Conservation (phyloP, 1,140 invertebrate species). For the Drosophila parvula region DNA sequence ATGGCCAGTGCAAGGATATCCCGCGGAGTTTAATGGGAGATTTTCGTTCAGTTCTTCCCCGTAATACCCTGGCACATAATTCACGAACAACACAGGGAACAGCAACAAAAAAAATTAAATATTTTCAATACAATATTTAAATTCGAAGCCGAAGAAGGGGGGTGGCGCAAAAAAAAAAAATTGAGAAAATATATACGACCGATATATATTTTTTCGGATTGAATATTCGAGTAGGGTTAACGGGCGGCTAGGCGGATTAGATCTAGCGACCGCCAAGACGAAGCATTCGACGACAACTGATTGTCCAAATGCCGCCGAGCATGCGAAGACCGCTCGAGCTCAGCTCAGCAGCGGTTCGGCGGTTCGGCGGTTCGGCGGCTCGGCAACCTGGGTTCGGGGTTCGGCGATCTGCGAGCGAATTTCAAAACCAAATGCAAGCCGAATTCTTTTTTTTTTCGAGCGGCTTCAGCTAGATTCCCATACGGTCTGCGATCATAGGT, state of each 20-base stretch:
- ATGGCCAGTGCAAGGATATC: slow-evolving; percentile 15
- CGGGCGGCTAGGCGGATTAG: slow-evolving; percentile 34
- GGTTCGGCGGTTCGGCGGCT: slow-evolving; percentile 17
- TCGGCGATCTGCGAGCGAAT: slow-evolving; percentile 45
- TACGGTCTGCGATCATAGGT: slow-evolving; percentile 1
- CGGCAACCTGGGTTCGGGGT: background rate
- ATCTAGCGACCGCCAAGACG: slow-evolving; percentile 76
- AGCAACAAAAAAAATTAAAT: background rate
- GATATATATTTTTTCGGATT: background rate
- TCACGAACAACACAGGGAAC: slow-evolving; percentile 6
- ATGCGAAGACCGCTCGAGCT: slow-evolving; percentile 71
- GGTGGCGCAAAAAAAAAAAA: slow-evolving; percentile 17
- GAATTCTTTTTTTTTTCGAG: slow-evolving; percentile 54
- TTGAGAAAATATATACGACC: background rate
- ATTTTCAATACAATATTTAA: background rate
- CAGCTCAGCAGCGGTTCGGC: slow-evolving; percentile 6
- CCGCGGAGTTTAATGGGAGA: background rate
- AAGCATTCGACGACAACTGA: slow-evolving; percentile 82
- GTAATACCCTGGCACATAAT: slow-evolving; percentile 39
- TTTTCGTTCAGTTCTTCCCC: background rate
- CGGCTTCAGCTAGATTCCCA: background rate
- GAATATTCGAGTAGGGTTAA: background rate
- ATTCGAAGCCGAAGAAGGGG: too few relatives aligned
- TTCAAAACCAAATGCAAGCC: slow-evolving; percentile 77
- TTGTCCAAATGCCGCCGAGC: slow-evolving; percentile 75